phyloP scores from a whole-genome alignment of 1,140 invertebrate species.

The Rhagoletis zephyria region DNA sequence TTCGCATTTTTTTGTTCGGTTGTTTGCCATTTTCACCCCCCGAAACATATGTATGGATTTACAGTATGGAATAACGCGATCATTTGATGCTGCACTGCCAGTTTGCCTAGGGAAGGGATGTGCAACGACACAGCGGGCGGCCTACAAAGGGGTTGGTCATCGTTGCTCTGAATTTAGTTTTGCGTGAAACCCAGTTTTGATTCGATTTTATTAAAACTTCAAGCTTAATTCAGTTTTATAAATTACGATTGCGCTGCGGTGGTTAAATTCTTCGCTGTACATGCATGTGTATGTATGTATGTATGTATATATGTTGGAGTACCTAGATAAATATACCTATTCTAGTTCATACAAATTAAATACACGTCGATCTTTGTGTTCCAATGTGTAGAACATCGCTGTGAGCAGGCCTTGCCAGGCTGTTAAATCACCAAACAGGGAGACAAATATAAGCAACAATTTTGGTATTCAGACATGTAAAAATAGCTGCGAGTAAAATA shows the following conservation, averaged over 20 bases:
- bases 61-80: background rate
- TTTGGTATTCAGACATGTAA: background rate
- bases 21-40: slow-evolving; percentile 33
- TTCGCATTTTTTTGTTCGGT: background rate
- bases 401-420: background rate
- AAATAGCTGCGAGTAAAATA: no score
- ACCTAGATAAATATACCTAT: no score
- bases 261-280: background rate
- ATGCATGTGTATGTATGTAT: background rate
- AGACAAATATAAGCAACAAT: background rate
- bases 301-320: background rate
- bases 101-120: background rate
- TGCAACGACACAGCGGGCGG: background rate
- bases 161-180: slow-evolving; percentile 20
- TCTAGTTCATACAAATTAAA: background rate
- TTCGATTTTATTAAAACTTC: background rate
- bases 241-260: background rate
- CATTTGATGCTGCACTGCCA: background rate
- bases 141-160: slow-evolving; percentile 4
- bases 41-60: background rate
- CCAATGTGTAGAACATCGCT: background rate
- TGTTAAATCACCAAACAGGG: background rate
- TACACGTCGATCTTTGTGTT: background rate
- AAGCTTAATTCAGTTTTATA: background rate
- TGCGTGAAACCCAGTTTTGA: background rate